Base-by-base conservation (phyloP, 2,797 vertebrate species). In the Scomberomorus guttatus region DNA sequence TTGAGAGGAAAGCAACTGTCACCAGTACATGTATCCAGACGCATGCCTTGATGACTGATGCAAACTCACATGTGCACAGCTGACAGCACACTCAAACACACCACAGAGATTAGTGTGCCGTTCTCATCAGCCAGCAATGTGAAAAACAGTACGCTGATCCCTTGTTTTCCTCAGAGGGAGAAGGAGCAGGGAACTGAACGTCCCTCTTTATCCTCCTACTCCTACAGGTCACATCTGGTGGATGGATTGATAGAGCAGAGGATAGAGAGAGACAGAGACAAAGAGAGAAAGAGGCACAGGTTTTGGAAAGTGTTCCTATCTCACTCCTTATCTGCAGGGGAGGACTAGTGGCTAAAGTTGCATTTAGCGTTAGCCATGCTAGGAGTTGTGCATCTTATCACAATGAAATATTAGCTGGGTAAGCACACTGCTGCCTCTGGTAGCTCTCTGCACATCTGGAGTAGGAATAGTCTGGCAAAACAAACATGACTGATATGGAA, bases 191-290 rank as follows among this genome's bases (percentile, higher is more conserved):
- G 92, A 90, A 93, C 90, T 88, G 88, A 86, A 87, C 75, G 89
- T 94, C 90, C 89, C 80, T 79, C 80, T 92, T 73, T 77, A 79
- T 90, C 85, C 76, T 79, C 75, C 20, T 56, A 81, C 85, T 90
- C 83, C 79, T 85, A 79, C 86, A 77, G 74, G 75, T 90, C 88
- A 85, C 94, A 94, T 94, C 94, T 96, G 94, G 88, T 72, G 84
- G 86, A 94, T 86, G 88, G 86, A 94, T 95, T 82, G 90, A 90
- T 82, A 42, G 74, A 76, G 62, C 72, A 82, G 67, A 55, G 75
- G 54, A 80, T 37, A 70, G 46, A 72, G 46, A 66, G 58, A 80
- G 64, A 71, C 34, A 70, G 65, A 85, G 50, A 82, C 24, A 42
- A 42, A 77, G 29, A 37, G 48, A 80, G 61, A 81, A 58, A 58